A percentile compares a stretch with the other conserved stretches of the same genome.
These are phyloP conservation scores for Onychostruthus taczanowskii DNA, from an alignment of 2,113 vertebrate species.

Conservation along the genomic window DNA sequence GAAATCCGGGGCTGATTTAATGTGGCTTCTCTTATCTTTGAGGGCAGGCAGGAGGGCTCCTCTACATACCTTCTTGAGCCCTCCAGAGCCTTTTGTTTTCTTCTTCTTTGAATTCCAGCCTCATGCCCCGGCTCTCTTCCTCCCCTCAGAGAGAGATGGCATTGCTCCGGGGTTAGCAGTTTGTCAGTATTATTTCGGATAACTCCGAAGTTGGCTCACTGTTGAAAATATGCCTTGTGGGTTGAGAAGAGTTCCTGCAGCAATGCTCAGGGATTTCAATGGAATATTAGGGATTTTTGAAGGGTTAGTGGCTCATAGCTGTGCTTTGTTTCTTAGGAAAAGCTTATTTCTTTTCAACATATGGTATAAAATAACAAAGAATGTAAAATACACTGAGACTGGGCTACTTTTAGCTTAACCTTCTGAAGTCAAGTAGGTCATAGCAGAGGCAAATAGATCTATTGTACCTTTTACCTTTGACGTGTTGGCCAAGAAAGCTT, in stretches of 20 bases:
- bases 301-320: conserved; percentile 58
- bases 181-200: conserved; percentile 50
- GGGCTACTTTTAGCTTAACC: conserved; percentile 60
- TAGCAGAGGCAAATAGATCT: conserved; percentile 45
- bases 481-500: conserved; percentile 50
- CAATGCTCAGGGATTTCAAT: conserved; percentile 39
- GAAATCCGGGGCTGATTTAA: conserved; percentile 15
- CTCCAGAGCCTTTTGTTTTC: conserved; percentile 52
- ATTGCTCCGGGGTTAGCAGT: conserved; percentile 30
- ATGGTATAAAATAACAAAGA: conserved; percentile 54
- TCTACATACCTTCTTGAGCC: conserved; percentile 31
- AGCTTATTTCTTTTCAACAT: conserved; percentile 57
- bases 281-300: conserved; percentile 55
- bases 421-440: conserved; percentile 59
- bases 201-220: not conserved
- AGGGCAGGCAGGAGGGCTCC: conserved; percentile 30
- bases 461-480: conserved; percentile 56
- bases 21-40: conserved; percentile 39
- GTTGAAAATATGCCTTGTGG: conserved; percentile 45
- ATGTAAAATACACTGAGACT: conserved; percentile 43
- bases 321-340: conserved; percentile 59
- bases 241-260: conserved; percentile 55
- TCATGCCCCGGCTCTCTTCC: not conserved
- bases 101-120: conserved; percentile 29
- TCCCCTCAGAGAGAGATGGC: not conserved